Evolutionary conservation across 2,888 invertebrate genomes (phyloP), one percentile per base, ranked within the genome.

Genomic region (Temnothorax rugatulus): DNA sequence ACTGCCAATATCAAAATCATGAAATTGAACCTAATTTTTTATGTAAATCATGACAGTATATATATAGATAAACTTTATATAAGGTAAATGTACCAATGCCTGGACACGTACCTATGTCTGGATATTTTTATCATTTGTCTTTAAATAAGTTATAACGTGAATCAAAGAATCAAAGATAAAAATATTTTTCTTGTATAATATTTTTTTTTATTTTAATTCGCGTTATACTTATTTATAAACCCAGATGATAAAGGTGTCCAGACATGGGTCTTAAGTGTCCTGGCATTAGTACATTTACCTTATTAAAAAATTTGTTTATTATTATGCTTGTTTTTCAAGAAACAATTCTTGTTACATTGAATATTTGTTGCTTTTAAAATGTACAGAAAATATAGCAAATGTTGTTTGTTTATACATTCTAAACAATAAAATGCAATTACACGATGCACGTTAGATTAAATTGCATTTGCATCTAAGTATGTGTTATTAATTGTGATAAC

Each of bases 1-100:
- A 13, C 5, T 29, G 29, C 34, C 34, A 34, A 7, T 34, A 34
- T 34, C 34, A 5, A 34, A 34, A 34, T 29, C 4, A 34, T 34
- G 5, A 87, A 87, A 83, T 68, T 73, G 57, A 61, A 63, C 13
- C 68, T 77, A 86, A 75, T 59, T 41, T 47, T 47, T 9, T 34
- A 52, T 52, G 3, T 25, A 82, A 47, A 38, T 34, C 7, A 38
- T 15, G 0, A 38, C 9, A 63, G n/a, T 41, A 34, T 69, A 54
- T 1, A 59, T 54, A 47, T 47, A 47, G 34, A 47, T 59, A 34
- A 34, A 34, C 7, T 4, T 44, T 71, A 21, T 15, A 29, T 29
- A 29, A 29, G 29, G 29, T 29, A 29, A 29, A 29, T 29, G 29
- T 29, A 29, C 29, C 0, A 29, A 29, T 29, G 4, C 29, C 29